Conservation (phyloP, 2,113 vertebrate species). For the Machaerirhynchus nigripectus region DNA sequence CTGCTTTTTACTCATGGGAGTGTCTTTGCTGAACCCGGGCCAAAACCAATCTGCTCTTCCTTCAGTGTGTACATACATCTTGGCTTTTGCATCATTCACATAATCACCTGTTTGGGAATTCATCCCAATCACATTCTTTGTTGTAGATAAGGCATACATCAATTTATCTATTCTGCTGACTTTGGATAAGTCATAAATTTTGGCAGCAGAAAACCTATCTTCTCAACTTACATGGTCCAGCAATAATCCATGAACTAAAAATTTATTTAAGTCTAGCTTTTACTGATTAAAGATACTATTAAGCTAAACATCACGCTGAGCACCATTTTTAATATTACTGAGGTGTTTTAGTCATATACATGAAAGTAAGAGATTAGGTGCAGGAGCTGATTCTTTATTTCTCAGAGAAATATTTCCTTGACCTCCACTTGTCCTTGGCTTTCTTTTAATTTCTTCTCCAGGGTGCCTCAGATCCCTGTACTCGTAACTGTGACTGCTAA, state of each 20-base stretch:
- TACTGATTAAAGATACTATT: slow-evolving; percentile 8
- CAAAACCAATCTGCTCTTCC: not conserved
- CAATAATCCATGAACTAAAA: slow-evolving; percentile 38
- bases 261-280: slow-evolving; percentile 18
- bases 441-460: not conserved
- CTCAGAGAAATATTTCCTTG: not conserved
- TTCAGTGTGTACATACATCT: not conserved
- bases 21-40: not conserved
- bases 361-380: not conserved
- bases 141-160: not conserved
- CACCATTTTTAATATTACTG: not conserved
- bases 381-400: not conserved
- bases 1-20: not conserved
- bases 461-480: not conserved
- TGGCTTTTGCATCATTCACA: not conserved
- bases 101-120: slow-evolving; percentile 16
- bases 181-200: not conserved
- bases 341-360: not conserved
- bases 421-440: not conserved
- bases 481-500: not conserved
- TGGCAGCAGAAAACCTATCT: not conserved
- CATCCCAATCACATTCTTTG: not conserved
- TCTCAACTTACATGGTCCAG: slow-evolving; percentile 6
- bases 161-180: slow-evolving; percentile 17
- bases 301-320: not conserved